Evolutionary conservation across 2,888 invertebrate species (phyloP).

Genomic region (Rotaria socialis): DNA sequence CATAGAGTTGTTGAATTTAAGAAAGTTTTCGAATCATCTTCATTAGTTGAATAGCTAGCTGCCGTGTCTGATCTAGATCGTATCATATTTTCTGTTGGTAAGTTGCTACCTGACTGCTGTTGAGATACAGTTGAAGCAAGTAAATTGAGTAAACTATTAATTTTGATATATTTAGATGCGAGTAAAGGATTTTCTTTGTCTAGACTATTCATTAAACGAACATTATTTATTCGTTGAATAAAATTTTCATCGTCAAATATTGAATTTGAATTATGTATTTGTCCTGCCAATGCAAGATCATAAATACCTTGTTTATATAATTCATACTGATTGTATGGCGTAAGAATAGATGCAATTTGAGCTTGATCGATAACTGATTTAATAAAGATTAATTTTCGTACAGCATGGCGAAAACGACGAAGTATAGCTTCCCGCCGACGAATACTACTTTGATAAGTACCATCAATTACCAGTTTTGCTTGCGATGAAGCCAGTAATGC

Average conservation of each 20-base stretch:
- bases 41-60: too few species aligned
- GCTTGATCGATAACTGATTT: neutral
- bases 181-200: neutral
- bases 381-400: neutral
- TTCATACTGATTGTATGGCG: conserved; percentile 28
- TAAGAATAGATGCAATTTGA: neutral
- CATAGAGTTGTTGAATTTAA: neutral
- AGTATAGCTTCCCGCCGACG: neutral
- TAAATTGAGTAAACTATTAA: neutral
- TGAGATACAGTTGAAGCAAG: neutral
- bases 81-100: neutral
- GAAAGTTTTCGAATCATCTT: neutral
- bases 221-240: neutral
- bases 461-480: neutral
- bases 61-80: neutral
- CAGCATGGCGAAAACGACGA: conserved; percentile 18
- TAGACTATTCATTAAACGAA: neutral
- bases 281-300: neutral
- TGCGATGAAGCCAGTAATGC: neutral
- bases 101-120: neutral
- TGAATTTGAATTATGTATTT: neutral
- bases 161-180: conserved; percentile 15
- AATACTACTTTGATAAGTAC: neutral
- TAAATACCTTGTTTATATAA: neutral
- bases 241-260: neutral